Conservation (phyloP, 2,113 vertebrate genomes). For the Hydrolagus affinis region DNA sequence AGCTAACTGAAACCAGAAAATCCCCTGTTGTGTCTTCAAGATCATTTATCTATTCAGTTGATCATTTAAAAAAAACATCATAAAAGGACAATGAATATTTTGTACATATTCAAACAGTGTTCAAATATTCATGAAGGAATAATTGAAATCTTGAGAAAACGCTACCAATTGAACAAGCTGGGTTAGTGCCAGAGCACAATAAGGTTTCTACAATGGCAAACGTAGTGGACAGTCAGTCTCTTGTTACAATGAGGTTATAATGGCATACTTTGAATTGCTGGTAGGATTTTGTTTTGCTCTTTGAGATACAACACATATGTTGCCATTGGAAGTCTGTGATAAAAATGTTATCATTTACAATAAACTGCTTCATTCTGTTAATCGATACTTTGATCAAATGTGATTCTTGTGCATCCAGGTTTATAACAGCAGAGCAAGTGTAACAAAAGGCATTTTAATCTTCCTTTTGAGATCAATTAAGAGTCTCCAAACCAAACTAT, state of each 20-base stretch:
- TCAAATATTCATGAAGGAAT: constrained; percentile 11
- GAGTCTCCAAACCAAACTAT: too few relatives aligned
- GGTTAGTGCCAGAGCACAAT: neutral
- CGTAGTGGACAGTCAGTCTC: too few relatives aligned
- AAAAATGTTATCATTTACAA: neutral
- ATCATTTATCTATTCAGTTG: neutral
- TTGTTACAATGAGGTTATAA: neutral
- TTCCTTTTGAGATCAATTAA: neutral
- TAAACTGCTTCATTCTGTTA: too few relatives aligned
- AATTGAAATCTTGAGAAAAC: neutral
- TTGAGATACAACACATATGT: neutral
- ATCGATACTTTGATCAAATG: neutral
- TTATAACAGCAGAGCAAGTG: neutral
- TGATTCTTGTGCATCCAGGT: neutral
- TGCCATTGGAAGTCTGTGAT: neutral
- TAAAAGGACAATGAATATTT: neutral
- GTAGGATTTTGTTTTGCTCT: neutral
- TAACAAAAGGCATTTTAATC: neutral
- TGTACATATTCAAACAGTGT: constrained; percentile 1
- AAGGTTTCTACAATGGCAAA: neutral
- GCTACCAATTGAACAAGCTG: neutral
- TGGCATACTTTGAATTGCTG: neutral
- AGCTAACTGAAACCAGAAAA: neutral
- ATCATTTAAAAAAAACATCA: constrained; percentile 4
- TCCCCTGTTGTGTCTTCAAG: neutral